phyloP scores from a whole-genome alignment of 2,888 invertebrate species.

The Tiliacea aurago region DNA sequence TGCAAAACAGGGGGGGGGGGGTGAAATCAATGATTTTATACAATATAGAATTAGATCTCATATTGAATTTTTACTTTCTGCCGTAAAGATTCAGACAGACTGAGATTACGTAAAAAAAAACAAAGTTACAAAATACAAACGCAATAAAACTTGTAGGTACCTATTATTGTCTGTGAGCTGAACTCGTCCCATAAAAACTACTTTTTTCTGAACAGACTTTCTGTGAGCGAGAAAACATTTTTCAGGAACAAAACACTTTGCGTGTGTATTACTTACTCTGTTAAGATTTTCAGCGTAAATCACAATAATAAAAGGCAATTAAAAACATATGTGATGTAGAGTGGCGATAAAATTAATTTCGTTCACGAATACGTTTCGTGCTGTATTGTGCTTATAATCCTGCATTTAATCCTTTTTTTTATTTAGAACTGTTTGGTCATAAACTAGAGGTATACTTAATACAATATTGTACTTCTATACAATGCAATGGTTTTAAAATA shows the following conservation, averaged over 20 bases:
- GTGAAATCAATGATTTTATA: too few relatives aligned
- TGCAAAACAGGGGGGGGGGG: too few relatives aligned
- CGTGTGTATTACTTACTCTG: slow-evolving; percentile 16
- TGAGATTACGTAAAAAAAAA: too few relatives aligned
- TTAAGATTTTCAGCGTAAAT: slow-evolving; percentile 16
- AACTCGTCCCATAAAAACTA: not conserved
- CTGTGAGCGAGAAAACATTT: slow-evolving; percentile 1
- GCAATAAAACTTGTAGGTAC: too few relatives aligned
- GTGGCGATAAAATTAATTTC: slow-evolving; percentile 6
- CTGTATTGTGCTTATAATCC: slow-evolving; percentile 5
- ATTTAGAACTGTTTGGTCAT: not conserved
- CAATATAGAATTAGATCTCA: too few relatives aligned
- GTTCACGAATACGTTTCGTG: not conserved
- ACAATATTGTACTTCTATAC: not conserved
- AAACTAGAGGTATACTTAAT: not conserved
- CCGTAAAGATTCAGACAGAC: too few relatives aligned
- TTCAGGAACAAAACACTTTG: too few relatives aligned
- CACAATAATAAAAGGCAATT: slow-evolving; percentile 20
- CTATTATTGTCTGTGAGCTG: not conserved
- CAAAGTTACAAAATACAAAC: too few relatives aligned
- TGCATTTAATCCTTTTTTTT: not conserved
- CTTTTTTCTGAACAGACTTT: not conserved
- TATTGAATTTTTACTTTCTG: too few relatives aligned
- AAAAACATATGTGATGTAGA: slow-evolving; percentile 19
- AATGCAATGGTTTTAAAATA: not conserved